phyloP scores from a whole-genome alignment of 2,113 vertebrate genomes.

The Misgurnus mizolepis region DNA sequence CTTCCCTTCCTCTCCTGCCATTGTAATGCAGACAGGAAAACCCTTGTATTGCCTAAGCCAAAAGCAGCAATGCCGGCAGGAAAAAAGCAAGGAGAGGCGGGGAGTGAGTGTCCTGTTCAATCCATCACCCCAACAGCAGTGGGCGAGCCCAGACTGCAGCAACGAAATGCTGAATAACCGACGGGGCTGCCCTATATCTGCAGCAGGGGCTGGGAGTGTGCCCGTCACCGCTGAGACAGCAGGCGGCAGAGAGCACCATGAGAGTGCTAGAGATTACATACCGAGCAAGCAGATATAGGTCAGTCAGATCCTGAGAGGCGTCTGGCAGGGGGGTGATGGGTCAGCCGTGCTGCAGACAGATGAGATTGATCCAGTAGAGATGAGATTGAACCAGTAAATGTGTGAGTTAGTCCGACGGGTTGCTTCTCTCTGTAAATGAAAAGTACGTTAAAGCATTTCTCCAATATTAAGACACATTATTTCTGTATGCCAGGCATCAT shows the following conservation, averaged over 20 bases:
- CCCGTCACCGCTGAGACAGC: neutral
- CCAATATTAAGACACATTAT: slow-evolving; percentile 26
- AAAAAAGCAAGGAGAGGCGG: slow-evolving; percentile 40
- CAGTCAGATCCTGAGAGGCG: slow-evolving; percentile 55
- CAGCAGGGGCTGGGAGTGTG: slow-evolving; percentile 17
- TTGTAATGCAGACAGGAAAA: slow-evolving; percentile 68
- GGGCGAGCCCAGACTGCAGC: slow-evolving; percentile 37
- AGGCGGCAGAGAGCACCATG: slow-evolving; percentile 14
- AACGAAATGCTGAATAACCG: slow-evolving; percentile 37
- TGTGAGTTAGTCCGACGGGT: neutral
- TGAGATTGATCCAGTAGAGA: slow-evolving; percentile 9
- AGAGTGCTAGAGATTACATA: slow-evolving; percentile 32
- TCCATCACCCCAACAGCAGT: slow-evolving; percentile 50
- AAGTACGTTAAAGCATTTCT: neutral
- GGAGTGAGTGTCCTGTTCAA: slow-evolving; percentile 57
- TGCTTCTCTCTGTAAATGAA: neutral
- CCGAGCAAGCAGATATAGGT: slow-evolving; percentile 63
- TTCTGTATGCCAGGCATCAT: slow-evolving; percentile 24
- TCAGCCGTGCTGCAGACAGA: slow-evolving; percentile 6
- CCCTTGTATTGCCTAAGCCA: slow-evolving; percentile 52
- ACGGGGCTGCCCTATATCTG: slow-evolving; percentile 37
- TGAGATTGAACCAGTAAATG: slow-evolving; percentile 1
- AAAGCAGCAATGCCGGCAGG: slow-evolving; percentile 58
- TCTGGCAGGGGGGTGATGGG: slow-evolving; percentile 23
- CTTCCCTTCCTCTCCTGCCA: slow-evolving; percentile 45